Percentiles rank a stretch among this genome's conserved stretches.
Evolutionary conservation across 2,888 invertebrate genomes (phyloP).

Genomic region (Chromoteleia sp.): DNA sequence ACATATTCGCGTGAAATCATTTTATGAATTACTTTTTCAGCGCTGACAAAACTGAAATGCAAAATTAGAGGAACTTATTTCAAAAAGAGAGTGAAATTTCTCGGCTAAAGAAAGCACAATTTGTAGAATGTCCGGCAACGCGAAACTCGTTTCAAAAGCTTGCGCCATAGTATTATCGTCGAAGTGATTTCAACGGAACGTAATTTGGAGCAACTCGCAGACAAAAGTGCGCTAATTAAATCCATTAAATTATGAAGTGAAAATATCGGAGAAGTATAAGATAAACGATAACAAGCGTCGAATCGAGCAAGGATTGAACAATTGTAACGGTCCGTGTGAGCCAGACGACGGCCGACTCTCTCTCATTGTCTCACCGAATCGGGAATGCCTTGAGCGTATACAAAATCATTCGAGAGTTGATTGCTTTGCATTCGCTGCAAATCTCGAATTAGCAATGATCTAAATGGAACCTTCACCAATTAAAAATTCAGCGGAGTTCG

Average conservation of each 20-base stretch:
- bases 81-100: too few relatives aligned
- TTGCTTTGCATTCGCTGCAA: slow-evolving; percentile 40
- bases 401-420: slow-evolving; percentile 42
- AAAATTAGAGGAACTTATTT: too few relatives aligned
- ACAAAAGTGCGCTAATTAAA: slow-evolving; percentile 27
- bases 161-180: slow-evolving; percentile 14
- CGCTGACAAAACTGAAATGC: too few relatives aligned
- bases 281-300: slow-evolving; percentile 34
- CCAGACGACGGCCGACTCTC: slow-evolving; percentile 8
- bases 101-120: slow-evolving; percentile 3
- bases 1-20: slow-evolving; percentile 6
- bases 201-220: slow-evolving; percentile 15
- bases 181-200: slow-evolving; percentile 12
- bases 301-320: slow-evolving; percentile 20
- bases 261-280: slow-evolving; percentile 32
- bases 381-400: slow-evolving; percentile 35
- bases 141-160: background rate
- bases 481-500: slow-evolving; percentile 50
- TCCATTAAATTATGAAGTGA: slow-evolving; percentile 28
- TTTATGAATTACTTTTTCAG: background rate
- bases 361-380: slow-evolving; percentile 22
- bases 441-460: slow-evolving; percentile 32
- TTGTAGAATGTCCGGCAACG: background rate
- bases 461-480: slow-evolving; percentile 44
- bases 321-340: slow-evolving; percentile 22